These are phyloP conservation scores for Aporrectodea caliginosa DNA, from an alignment of 1,140 invertebrate genomes.

Conservation along the genomic window DNA sequence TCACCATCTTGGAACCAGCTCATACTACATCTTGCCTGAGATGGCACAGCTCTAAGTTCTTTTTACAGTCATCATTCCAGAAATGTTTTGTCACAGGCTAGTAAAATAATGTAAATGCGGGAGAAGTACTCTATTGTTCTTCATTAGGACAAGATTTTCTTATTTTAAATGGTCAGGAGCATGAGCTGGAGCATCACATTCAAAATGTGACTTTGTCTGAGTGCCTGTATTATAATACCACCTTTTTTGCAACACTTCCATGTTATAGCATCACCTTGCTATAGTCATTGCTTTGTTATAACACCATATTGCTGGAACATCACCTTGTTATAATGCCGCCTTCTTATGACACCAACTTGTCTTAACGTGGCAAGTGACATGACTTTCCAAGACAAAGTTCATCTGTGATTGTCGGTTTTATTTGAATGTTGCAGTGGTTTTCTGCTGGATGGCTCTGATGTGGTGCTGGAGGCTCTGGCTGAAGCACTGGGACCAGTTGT, in stretches of 20 bases:
- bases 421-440: neutral
- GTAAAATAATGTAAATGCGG: neutral
- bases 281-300: no score
- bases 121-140: neutral
- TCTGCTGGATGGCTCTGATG: neutral
- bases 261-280: no score
- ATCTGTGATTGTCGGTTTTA: neutral
- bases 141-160: neutral
- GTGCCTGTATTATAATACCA: no score
- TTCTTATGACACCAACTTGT: no score
- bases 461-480: neutral
- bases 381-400: neutral
- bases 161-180: no score
- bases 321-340: no score
- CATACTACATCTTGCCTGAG: neutral
- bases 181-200: no score
- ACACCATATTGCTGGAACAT: no score
- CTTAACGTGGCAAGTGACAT: neutral
- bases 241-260: no score
- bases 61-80: no score
- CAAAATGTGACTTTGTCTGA: no score
- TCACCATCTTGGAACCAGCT: neutral
- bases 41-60: neutral
- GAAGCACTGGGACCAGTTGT: neutral
- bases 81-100: neutral